phyloP scores from a whole-genome alignment of 2,888 invertebrate species.

The Diadegma fenestrale region DNA sequence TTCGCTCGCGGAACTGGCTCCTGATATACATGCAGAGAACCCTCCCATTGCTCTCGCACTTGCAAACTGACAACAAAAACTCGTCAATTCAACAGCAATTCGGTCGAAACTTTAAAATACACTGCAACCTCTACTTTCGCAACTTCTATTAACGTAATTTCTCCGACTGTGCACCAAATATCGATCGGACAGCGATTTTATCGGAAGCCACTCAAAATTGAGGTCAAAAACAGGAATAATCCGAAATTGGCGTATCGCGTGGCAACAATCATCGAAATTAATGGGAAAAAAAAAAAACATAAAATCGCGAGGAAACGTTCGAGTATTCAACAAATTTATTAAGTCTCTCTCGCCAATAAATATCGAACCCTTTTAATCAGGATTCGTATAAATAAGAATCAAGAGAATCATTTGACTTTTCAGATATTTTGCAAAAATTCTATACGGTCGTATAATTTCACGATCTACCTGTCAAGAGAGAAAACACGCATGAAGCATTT shows the following conservation, averaged over 20 bases:
- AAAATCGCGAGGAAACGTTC: background rate
- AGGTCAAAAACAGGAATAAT: background rate
- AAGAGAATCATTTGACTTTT: background rate
- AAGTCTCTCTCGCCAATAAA: background rate
- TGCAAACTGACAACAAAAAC: background rate
- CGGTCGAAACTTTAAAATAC: background rate
- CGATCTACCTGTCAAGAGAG: background rate
- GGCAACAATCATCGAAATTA: no score
- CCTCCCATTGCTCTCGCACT: background rate
- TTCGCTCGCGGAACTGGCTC: slow-evolving; percentile 12
- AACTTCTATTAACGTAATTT: background rate
- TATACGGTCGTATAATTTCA: background rate
- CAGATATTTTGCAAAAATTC: background rate
- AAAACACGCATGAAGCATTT: background rate
- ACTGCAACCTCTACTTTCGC: background rate
- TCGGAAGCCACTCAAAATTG: background rate
- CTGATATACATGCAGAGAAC: background rate
- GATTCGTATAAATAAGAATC: background rate
- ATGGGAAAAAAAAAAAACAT: background rate
- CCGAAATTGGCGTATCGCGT: no score
- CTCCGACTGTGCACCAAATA: no score
- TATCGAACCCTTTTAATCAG: background rate
- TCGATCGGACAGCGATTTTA: no score
- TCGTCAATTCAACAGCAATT: background rate
- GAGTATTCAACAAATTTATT: background rate